Percentiles rank a stretch among this genome's conserved stretches.
Conservation (phyloP, 2,888 invertebrate genomes). For the Limnephilus rhombicus region DNA sequence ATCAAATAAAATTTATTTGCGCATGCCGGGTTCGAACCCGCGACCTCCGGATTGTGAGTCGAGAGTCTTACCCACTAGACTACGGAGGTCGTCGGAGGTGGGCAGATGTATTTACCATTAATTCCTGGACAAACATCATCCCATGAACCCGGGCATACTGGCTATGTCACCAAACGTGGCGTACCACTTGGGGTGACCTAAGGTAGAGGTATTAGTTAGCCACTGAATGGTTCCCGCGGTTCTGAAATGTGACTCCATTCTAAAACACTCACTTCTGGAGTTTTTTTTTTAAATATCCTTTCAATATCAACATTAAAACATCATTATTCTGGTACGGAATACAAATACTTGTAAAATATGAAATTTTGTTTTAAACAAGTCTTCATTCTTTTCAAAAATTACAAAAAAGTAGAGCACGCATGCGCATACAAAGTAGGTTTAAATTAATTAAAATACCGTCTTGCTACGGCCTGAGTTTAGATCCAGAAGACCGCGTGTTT, state of each 20-base stretch:
- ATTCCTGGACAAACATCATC: no score
- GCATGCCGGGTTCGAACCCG: no score
- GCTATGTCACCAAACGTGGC: no score
- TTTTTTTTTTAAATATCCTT: neutral
- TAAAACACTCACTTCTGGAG: neutral
- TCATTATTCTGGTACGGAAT: neutral
- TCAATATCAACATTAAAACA: neutral
- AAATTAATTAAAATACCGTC: conserved; percentile 31
- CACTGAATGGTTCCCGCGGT: no score
- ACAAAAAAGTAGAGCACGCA: neutral
- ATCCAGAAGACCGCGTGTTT: neutral
- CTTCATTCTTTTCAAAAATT: neutral
- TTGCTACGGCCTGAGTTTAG: neutral
- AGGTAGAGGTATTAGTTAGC: no score
- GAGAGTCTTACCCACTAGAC: no score
- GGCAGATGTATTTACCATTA: no score
- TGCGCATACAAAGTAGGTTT: conserved; percentile 2
- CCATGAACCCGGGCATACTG: no score
- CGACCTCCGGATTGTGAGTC: no score
- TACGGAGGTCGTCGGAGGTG: no score
- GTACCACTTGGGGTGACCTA: no score
- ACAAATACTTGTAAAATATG: neutral
- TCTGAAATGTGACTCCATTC: neutral
- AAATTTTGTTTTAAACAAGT: neutral
- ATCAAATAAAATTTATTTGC: no score